Evolutionary conservation across 64 coral and sea anemone genomes (phyloP), one percentile per base, ranked within the genome.

Genomic region (Porites lutea): DNA sequence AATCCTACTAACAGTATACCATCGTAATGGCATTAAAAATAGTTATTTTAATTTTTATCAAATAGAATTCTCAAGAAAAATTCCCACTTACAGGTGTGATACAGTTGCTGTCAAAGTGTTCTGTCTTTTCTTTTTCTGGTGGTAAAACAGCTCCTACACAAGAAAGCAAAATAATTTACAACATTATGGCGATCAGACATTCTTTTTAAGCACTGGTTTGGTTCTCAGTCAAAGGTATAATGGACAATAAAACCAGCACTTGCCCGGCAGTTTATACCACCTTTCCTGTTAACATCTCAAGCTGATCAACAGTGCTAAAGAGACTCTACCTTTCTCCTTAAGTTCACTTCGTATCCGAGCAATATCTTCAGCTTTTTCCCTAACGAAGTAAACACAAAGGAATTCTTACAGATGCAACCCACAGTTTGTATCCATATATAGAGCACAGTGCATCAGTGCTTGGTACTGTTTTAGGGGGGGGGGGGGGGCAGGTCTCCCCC

Each of bases 21-120:
- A 1, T 37, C 27, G 1, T 37, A 37, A 37, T 37, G 27, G 27
- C 27, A 37, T 37, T 37, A 37, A 37, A 37, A 37, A 37, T 37
- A 37, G 27, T 37, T 37, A 37, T 53, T 19, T 16, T 22, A 18
- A 61, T 87, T 48, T 52, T 52, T 18, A 22, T 59, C 10, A 16
- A 51, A 9, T 75, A 15, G 67, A 45, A 37, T 37, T 37, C 27
- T 37, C 27, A 37, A 37, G 27, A 37, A 37, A 37, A 37, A 37
- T 37, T 37, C 27, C 27, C 8, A 91, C 93, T 89, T 94, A 99
- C 97, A 16, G 97, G 97, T 79, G 94, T 99, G 37, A 99, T 99
- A 14, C 97, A 99, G 79, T 99, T 99, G 48, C 97, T 99, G 88
- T 99, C 97, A 92, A 99, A 99, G 72, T 99, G 97, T 89, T 99